phyloP scores from a whole-genome alignment of 2,113 vertebrate species.

The Argyrosomus japonicus region DNA sequence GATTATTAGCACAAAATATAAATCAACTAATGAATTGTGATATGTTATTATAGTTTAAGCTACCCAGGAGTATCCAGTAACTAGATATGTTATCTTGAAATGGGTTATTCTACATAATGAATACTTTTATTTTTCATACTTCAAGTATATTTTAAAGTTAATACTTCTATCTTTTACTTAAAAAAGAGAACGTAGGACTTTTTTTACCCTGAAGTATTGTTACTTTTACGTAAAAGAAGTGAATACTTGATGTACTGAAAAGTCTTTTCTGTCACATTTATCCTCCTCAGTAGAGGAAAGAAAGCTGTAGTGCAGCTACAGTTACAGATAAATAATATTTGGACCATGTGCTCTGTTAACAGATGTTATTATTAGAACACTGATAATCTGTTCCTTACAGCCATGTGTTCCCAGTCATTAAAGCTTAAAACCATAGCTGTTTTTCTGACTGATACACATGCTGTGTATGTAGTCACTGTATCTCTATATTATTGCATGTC shows the following conservation, averaged over 20 bases:
- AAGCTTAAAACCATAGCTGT: background rate
- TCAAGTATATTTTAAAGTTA: background rate
- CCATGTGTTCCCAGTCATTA: background rate
- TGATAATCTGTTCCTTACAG: background rate
- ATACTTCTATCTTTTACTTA: background rate
- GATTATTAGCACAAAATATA: background rate
- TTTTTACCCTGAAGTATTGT: background rate
- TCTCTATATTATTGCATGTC: background rate
- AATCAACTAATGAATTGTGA: background rate
- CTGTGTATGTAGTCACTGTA: background rate
- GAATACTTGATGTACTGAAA: background rate
- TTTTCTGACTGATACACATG: constrained; percentile 1
- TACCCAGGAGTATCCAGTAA: background rate
- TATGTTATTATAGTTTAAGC: no score
- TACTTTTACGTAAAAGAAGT: background rate
- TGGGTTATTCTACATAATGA: background rate
- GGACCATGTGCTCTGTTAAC: background rate
- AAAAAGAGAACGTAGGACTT: background rate
- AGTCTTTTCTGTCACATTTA: background rate
- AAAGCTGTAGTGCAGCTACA: background rate
- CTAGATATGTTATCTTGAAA: background rate
- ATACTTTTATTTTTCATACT: background rate
- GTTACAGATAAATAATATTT: background rate
- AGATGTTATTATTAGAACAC: background rate
- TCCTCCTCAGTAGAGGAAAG: background rate